Evolutionary conservation across 2,888 invertebrate genomes (phyloP).

Genomic region (Camptogramma bilineatum): DNA sequence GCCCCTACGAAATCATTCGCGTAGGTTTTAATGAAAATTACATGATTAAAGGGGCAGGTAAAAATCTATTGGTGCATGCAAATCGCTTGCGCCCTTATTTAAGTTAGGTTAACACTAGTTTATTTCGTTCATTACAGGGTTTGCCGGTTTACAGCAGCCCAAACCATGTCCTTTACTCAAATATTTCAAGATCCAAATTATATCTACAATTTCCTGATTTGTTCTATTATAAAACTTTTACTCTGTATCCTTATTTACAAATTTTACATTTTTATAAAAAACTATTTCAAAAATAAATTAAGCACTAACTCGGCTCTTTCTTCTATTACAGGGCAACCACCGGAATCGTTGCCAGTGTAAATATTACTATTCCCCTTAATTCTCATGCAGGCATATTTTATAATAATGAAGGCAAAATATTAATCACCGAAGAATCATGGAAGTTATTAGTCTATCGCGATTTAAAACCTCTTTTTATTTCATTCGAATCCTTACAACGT

Average conservation of each 20-base stretch:
- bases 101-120: neutral
- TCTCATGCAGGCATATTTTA: conserved; percentile 40
- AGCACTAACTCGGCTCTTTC: conserved; percentile 18
- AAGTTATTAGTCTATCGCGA: conserved; percentile 45
- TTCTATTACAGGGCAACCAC: conserved; percentile 34
- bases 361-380: conserved; percentile 31
- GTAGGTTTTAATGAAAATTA: conserved; percentile 50
- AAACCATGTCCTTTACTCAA: conserved; percentile 9
- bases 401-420: conserved; percentile 35
- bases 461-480: conserved; percentile 40
- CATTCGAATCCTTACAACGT: too few species aligned
- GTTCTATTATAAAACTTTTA: neutral
- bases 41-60: conserved; percentile 37
- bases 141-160: conserved; percentile 2
- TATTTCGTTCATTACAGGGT: neutral
- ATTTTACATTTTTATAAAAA: neutral
- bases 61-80: conserved; percentile 44
- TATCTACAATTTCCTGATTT: neutral
- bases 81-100: conserved; percentile 40
- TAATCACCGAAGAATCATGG: conserved; percentile 40
- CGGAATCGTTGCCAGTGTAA: conserved; percentile 18
- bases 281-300: conserved; percentile 10
- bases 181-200: neutral
- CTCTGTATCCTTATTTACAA: neutral
- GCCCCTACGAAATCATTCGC: conserved; percentile 45